phyloP scores from a whole-genome alignment of 2,888 invertebrate species.

The Ariolimax columbianus region DNA sequence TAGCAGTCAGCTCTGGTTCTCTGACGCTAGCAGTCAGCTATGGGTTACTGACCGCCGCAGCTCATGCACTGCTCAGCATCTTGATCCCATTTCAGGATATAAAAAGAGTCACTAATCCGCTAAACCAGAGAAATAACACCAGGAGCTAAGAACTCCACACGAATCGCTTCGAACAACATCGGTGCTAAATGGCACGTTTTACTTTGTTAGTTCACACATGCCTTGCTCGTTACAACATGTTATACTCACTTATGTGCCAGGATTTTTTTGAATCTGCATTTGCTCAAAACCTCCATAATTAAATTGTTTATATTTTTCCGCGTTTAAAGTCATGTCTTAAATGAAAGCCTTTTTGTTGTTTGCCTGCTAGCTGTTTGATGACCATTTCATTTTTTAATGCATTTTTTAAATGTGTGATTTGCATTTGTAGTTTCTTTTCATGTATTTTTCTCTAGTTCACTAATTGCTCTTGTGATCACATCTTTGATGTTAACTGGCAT shows the following conservation, averaged over 20 bases:
- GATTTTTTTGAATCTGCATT: conserved; percentile 3
- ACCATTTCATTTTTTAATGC: not conserved
- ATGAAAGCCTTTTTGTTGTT: not conserved
- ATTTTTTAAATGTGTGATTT: not conserved
- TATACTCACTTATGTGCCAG: conserved; percentile 18
- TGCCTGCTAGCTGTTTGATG: not conserved
- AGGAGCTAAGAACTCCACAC: too few species aligned
- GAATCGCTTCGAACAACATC: too few species aligned
- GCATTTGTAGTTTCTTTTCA: not conserved
- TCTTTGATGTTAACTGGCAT: too few species aligned
- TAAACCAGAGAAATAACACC: not conserved
- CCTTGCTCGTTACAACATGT: not conserved
- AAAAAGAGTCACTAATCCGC: not conserved
- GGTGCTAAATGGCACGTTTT: not conserved
- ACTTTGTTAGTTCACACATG: not conserved
- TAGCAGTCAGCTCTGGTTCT: too few species aligned
- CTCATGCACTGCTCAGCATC: too few species aligned
- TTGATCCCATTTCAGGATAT: not conserved
- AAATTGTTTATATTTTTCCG: not conserved
- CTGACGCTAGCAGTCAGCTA: too few species aligned
- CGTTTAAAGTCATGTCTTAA: not conserved
- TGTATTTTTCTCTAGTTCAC: not conserved
- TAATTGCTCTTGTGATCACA: not conserved
- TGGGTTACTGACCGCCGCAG: too few species aligned
- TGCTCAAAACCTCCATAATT: not conserved